These are phyloP conservation scores for Matsumurasca onukii DNA, from an alignment of 1,140 invertebrate species.

Conservation along the genomic window DNA sequence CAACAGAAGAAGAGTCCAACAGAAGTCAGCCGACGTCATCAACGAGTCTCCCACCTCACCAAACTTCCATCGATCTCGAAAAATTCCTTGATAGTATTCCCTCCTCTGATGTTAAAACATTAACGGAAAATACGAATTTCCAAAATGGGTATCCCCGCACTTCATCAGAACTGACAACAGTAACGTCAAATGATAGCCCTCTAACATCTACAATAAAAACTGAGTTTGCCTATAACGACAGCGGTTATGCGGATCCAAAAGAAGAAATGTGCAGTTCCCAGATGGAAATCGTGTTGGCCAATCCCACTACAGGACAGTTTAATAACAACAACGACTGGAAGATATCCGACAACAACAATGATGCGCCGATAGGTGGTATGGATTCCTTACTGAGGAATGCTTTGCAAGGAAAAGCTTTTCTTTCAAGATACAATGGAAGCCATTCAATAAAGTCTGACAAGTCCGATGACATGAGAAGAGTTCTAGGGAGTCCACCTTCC, in stretches of 20 bases:
- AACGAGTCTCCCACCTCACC: conserved; percentile 5
- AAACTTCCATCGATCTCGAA: conserved; percentile 27
- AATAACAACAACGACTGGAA: conserved; percentile 83
- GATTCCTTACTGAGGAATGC: conserved; percentile 76
- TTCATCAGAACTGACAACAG: conserved; percentile 44
- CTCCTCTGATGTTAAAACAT: conserved; percentile 33
- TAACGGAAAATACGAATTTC: conserved; percentile 46
- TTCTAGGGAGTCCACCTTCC: conserved; percentile 40
- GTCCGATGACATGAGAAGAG: conserved; percentile 23
- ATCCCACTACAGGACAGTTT: conserved; percentile 45
- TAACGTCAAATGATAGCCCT: conserved; percentile 37
- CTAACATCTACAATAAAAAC: conserved; percentile 42
- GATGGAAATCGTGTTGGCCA: conserved; percentile 44
- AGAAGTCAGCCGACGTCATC: conserved; percentile 39
- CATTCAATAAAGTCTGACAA: conserved; percentile 33
- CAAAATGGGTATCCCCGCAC: conserved; percentile 38
- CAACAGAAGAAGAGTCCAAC: conserved; percentile 39
- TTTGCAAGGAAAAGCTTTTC: conserved; percentile 63
- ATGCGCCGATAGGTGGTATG: conserved; percentile 44
- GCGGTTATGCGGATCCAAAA: conserved; percentile 67
- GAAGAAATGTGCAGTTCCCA: conserved; percentile 49
- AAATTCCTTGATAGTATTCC: conserved; percentile 30
- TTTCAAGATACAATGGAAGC: conserved; percentile 46
- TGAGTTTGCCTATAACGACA: conserved; percentile 64
- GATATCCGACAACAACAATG: conserved; percentile 64